Evolutionary conservation across 2,113 vertebrate genomes (phyloP), one percentile per base, ranked within the genome.

Genomic region (Bubalus kerabau): DNA sequence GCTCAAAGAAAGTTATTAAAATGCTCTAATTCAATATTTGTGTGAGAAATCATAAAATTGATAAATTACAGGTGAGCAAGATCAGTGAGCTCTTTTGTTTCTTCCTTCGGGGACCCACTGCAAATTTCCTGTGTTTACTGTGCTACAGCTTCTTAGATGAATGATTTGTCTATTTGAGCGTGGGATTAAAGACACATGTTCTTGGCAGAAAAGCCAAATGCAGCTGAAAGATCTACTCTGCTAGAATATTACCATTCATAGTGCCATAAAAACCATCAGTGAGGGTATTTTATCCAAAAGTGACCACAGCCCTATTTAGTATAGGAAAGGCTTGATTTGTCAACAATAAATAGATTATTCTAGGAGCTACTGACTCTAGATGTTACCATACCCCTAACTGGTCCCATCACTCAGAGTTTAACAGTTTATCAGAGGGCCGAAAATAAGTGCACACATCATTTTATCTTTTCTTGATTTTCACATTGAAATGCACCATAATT

Each of bases 31-130:
- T 95, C 89, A 97, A 98, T 96, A 97, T 94, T 97, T 95, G 62
- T 91, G 71, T 91, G 91, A 95, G 88, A 97, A 98, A 88, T 96
- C 96, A 98, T 97, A 97, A 97, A 97, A 97, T 85, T 96, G 97
- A 97, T 96, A 97, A 97, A 97, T 97, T 97, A 93, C 40, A 97
- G 95, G 97, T 97, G 90, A 97, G 71, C 23, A 54, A 88, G 60
- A 85, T 50, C 56, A 90, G 86, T 14, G 43, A 94, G 52, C 50
- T 87, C 90, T 74, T 94, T 57, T 89, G 60, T 94, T 89, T 96
- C 80, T 94, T 96, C 28, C 82, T 94, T 84, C 46, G 4, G 82
- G 76, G 93, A 90, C 24, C 12, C 24, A 54, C 50, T 87, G 80
- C 12, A 60, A 48, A 95, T 89, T 94, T 91, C 46, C 1, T 15